phyloP scores from a whole-genome alignment of 2,113 vertebrate genomes.

The Heterotilapia buettikoferi region DNA sequence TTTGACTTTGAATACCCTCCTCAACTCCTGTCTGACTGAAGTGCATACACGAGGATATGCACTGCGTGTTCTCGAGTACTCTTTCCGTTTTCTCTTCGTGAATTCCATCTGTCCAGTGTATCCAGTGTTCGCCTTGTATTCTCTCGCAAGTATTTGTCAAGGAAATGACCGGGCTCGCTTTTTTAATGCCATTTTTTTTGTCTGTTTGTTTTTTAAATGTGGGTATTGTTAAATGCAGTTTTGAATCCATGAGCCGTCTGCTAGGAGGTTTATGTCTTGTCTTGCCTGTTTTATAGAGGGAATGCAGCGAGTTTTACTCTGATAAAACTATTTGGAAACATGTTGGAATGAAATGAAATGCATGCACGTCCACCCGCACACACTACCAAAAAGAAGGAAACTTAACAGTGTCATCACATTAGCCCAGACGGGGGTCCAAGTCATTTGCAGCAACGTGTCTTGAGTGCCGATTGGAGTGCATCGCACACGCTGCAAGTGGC shows the following conservation, averaged over 20 bases:
- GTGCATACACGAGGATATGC: conserved; percentile 54
- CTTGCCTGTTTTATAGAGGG: conserved; percentile 52
- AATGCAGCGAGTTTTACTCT: conserved; percentile 63
- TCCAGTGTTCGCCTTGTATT: neutral
- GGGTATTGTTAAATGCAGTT: neutral
- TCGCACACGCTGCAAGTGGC: neutral
- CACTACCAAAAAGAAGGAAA: neutral
- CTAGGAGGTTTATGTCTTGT: conserved; percentile 16
- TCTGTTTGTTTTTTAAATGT: neutral
- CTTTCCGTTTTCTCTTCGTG: conserved; percentile 9
- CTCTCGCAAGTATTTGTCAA: neutral
- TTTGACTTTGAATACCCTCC: conserved; percentile 67
- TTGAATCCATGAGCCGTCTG: neutral
- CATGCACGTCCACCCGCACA: conserved; percentile 45
- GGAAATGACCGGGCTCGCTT: neutral
- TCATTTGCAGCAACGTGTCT: neutral
- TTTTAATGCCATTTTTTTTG: neutral
- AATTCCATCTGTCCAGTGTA: conserved; percentile 12
- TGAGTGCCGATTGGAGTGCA: neutral
- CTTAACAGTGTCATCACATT: conserved; percentile 39
- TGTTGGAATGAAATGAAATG: conserved; percentile 49
- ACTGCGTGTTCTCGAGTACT: conserved; percentile 18
- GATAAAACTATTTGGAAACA: conserved; percentile 38
- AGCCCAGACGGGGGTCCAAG: neutral
- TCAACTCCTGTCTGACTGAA: conserved; percentile 20